Evolutionary conservation across 2,888 invertebrate species (phyloP).

Genomic region (Napeogenes sylphis): DNA sequence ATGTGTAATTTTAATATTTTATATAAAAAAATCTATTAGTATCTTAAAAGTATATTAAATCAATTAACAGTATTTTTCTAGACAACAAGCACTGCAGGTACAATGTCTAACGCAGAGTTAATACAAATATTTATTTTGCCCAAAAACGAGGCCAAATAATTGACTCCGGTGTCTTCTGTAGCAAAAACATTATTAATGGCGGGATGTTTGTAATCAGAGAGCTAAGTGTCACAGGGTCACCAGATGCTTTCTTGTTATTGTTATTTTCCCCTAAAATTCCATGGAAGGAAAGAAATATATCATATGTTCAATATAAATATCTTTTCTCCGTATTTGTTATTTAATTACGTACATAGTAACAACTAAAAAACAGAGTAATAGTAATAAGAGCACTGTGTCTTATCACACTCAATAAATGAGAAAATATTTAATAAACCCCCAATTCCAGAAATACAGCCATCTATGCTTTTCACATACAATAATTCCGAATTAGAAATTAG

Average conservation of each 20-base stretch:
- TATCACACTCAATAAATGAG: no score
- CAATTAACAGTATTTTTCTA: conserved; percentile 14
- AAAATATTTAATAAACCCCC: no score
- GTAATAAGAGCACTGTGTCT: no score
- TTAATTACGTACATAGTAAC: no score
- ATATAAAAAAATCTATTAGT: no score
- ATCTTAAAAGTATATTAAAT: conserved; percentile 7
- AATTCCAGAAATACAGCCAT: no score
- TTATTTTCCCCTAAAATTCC: not conserved
- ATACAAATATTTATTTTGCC: conserved; percentile 59
- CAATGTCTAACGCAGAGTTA: conserved; percentile 18
- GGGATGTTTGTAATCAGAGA: conserved; percentile 65
- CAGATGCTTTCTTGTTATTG: conserved; percentile 12
- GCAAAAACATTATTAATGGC: conserved; percentile 72
- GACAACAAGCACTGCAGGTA: conserved; percentile 17
- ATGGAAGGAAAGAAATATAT: no score
- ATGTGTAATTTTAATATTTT: no score
- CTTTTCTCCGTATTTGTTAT: no score
- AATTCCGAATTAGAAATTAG: no score
- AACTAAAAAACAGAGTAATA: not conserved
- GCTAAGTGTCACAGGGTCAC: conserved; percentile 42
- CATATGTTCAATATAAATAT: no score
- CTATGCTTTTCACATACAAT: no score
- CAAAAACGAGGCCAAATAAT: conserved; percentile 59
- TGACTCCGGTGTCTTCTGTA: conserved; percentile 61